Base-by-base conservation (phyloP, 2,113 vertebrate genomes). In the Pipra filicauda region DNA sequence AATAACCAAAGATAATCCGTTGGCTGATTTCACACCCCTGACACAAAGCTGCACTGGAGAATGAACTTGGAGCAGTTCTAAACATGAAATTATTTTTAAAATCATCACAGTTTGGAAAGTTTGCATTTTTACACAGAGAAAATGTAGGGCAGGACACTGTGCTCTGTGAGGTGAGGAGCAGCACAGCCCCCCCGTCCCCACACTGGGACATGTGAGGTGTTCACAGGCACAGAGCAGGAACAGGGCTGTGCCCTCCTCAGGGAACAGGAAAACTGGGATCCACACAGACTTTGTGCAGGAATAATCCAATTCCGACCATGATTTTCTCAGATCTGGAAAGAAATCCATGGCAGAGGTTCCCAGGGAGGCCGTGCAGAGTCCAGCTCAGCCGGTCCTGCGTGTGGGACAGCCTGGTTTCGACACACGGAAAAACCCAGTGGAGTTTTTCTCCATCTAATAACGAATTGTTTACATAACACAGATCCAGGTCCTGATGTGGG, bases 221-320 rank as follows among this genome's bases (percentile, higher is more conserved):
- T 64, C 1, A 0, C 22, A 9, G 54, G 35, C 35, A 55, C 31
- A 7, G 48, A 65, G 35, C 35, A 62, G 35, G 35, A 26, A 23
- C 1, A 3, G 0, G 30, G 18, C 41, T 69, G 30, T 24, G 26
- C 31, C 43, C 23, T 33, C 30, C 64, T 44, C 1, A 0, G 48
- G 30, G 19, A 49, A 35, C 41, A 51, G 55, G 49, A 64, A n/a
- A 64, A 24, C 0, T 22, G 9, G 23, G 37, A 44, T 21, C 49
- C 27, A 35, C 33, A 43, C 15, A 7, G 20, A 31, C 20, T 51
- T 27, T 46, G 14, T 39, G 65, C 28, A 51, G 71, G 9, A 62
- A 62, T 13, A 30, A 24, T 21, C 57, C 37, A 44, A 14, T n/a
- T 71, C 51, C 28, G 44, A 21, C 49, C 27, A 8, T 11, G 51